phyloP scores from a whole-genome alignment of 1,140 invertebrate genomes.

The Meloidogyne chitwoodi region DNA sequence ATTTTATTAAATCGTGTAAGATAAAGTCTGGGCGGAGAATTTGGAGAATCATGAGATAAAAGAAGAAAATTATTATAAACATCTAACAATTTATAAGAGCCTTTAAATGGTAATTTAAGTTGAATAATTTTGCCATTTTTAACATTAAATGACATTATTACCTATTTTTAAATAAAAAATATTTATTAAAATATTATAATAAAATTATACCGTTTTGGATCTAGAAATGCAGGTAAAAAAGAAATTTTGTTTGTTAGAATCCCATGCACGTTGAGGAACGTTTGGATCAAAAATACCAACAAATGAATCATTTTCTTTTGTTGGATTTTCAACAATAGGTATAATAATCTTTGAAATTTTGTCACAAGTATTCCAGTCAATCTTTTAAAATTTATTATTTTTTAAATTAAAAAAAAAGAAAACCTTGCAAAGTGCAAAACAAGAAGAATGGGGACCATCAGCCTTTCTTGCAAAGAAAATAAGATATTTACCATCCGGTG shows the following conservation, averaged over 20 bases:
- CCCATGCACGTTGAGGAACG: constrained; percentile 13
- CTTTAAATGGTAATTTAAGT: constrained; percentile 10
- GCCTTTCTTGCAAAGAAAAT: constrained; percentile 62
- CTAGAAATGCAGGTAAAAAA: constrained; percentile 10
- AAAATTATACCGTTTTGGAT: background rate
- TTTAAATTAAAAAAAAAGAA: background rate
- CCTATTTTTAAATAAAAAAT: background rate
- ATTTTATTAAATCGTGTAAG: background rate
- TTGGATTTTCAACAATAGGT: background rate
- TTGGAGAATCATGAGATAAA: constrained; percentile 3
- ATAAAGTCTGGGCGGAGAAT: background rate
- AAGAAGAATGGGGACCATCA: constrained; percentile 62
- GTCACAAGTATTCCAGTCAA: background rate
- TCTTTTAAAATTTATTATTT: background rate
- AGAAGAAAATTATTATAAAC: constrained; percentile 11
- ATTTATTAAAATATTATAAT: background rate
- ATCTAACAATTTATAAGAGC: constrained; percentile 3
- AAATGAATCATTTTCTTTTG: background rate
- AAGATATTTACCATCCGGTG: constrained; percentile 61
- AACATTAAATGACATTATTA: background rate
- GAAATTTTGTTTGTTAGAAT: background rate
- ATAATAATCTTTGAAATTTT: background rate
- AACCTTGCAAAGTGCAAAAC: constrained; percentile 36
- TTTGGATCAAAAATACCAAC: constrained; percentile 1
- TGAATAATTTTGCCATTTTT: background rate